A percentile compares a stretch with the other conserved stretches of the same genome.
Evolutionary conservation across 2,888 invertebrate species (phyloP).

Genomic region (Ophion costatus): DNA sequence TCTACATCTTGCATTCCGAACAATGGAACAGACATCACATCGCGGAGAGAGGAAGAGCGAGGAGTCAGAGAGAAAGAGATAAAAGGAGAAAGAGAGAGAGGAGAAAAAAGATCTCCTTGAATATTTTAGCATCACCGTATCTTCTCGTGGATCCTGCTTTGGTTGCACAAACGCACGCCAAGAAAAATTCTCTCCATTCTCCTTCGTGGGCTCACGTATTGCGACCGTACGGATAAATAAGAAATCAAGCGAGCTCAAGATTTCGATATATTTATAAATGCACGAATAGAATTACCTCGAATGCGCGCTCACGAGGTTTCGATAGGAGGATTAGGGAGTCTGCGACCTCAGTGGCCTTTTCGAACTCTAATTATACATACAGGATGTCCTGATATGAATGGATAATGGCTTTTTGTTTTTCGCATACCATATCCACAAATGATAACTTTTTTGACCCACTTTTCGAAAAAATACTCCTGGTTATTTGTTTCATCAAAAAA

Average conservation of each 20-base stretch:
- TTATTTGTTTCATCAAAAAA: too few species aligned
- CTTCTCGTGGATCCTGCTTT: conserved; percentile 18
- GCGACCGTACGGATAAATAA: not conserved
- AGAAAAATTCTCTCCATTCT: conserved; percentile 2
- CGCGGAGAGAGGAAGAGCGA: not conserved
- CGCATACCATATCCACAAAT: too few species aligned
- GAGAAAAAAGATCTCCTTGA: conserved; percentile 21
- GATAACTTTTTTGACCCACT: too few species aligned
- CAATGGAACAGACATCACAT: conserved; percentile 51
- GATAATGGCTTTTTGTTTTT: too few species aligned
- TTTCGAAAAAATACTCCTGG: too few species aligned
- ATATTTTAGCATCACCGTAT: conserved; percentile 34
- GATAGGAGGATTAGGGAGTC: too few species aligned
- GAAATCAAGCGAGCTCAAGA: not conserved
- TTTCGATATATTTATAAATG: not conserved
- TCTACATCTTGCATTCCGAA: conserved; percentile 51
- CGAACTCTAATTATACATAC: too few species aligned
- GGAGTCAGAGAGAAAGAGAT: too few species aligned
- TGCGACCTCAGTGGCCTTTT: too few species aligned
- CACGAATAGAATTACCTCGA: not conserved
- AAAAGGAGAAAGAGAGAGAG: not conserved
- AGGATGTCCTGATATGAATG: too few species aligned
- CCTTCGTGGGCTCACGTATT: not conserved
- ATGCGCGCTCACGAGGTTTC: too few species aligned
- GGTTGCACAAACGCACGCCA: conserved; percentile 19